phyloP scores from a whole-genome alignment of 2,888 invertebrate genomes.

The Agrypnus murinus region DNA sequence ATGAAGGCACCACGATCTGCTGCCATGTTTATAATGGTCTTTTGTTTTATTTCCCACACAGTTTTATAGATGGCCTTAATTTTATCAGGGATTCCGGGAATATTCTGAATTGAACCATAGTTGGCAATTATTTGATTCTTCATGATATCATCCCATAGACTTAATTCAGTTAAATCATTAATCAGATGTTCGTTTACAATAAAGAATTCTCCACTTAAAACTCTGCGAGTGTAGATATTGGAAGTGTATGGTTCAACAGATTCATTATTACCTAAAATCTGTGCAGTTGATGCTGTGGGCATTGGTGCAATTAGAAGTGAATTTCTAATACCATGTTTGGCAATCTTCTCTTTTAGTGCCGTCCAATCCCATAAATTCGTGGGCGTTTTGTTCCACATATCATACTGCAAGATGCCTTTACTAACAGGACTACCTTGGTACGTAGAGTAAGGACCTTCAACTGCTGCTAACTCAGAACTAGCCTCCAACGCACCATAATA shows the following conservation, averaged over 20 bases:
- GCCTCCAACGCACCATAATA: slow-evolving; percentile 98
- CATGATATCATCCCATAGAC: slow-evolving; percentile 96
- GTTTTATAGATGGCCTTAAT: slow-evolving; percentile 94
- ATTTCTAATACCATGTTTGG: slow-evolving; percentile 92
- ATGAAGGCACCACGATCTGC: slow-evolving; percentile 98
- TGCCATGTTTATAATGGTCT: slow-evolving; percentile 95
- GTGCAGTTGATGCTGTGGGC: slow-evolving; percentile 99
- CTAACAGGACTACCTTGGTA: slow-evolving; percentile 95
- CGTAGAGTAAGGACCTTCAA: slow-evolving; percentile 90
- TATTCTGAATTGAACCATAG: slow-evolving; percentile 94
- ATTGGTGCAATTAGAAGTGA: slow-evolving; percentile 94
- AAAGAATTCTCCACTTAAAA: slow-evolving; percentile 96
- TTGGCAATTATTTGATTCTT: slow-evolving; percentile 94
- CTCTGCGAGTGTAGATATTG: slow-evolving; percentile 95
- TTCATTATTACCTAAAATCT: slow-evolving; percentile 99
- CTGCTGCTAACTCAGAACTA: slow-evolving; percentile 93
- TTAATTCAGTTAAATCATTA: slow-evolving; percentile 91
- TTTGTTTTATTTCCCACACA: slow-evolving; percentile 98
- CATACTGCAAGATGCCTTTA: slow-evolving; percentile 96
- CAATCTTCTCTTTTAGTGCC: slow-evolving; percentile 86
- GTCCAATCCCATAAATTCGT: slow-evolving; percentile 94
- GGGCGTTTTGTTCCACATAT: slow-evolving; percentile 96
- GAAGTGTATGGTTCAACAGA: slow-evolving; percentile 98
- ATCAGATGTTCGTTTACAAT: slow-evolving; percentile 97
- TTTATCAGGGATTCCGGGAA: slow-evolving; percentile 88